Conservation (phyloP, 2,797 vertebrate genomes). For the Delichon dasypus region DNA sequence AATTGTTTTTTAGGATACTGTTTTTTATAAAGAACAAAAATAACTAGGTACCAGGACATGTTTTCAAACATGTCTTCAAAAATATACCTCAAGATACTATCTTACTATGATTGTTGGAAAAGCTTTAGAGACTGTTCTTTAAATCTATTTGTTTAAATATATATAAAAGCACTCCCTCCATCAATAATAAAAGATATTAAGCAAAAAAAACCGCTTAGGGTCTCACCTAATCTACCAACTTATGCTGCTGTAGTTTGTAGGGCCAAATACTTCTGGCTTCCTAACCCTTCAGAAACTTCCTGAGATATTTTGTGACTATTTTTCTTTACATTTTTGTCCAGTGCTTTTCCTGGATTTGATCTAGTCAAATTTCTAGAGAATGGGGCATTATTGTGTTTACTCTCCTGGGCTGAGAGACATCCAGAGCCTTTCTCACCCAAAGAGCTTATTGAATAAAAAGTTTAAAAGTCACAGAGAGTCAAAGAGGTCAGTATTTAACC, state of each 20-base stretch:
- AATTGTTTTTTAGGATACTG: background rate
- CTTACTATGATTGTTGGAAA: background rate
- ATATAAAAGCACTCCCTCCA: background rate
- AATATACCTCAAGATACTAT: background rate
- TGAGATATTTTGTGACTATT: background rate
- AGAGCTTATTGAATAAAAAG: background rate
- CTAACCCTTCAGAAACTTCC: background rate
- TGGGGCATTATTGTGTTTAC: background rate
- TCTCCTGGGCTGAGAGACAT: background rate
- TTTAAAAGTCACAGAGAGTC: background rate
- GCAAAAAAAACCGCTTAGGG: fast-evolving
- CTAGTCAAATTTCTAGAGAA: background rate
- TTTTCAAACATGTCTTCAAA: background rate
- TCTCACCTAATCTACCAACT: background rate
- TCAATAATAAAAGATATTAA: background rate
- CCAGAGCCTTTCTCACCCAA: background rate
- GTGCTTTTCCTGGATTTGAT: background rate
- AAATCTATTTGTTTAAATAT: background rate
- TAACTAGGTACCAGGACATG: background rate
- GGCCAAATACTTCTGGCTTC: background rate
- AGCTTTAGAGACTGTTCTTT: background rate
- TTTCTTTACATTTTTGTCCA: background rate
- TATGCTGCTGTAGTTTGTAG: background rate
- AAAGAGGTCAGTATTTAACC: background rate
- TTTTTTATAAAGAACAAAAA: background rate